A percentile compares a stretch with the other conserved stretches of the same genome.
These are phyloP conservation scores for Sycobia sp. DNA, from an alignment of 1,140 invertebrate genomes.

Conservation along the genomic window DNA sequence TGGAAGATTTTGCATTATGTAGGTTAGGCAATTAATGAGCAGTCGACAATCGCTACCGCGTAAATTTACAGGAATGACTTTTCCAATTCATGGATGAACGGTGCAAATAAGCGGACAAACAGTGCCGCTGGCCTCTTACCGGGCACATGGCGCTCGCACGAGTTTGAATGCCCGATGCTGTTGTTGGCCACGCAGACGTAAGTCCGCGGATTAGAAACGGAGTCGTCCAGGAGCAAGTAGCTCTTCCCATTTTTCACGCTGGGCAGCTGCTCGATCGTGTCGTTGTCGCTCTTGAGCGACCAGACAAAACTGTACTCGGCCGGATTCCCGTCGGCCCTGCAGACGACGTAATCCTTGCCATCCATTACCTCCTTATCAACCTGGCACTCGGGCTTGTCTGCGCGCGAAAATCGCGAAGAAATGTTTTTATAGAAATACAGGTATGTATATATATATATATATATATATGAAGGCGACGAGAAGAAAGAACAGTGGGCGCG, in stretches of 20 bases:
- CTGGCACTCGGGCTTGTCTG: constrained; percentile 84
- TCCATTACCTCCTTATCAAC: constrained; percentile 75
- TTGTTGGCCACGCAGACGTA: constrained; percentile 87
- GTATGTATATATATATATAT: too few species aligned
- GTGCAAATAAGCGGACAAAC: too few species aligned
- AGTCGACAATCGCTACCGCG: too few species aligned
- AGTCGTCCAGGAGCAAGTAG: constrained; percentile 69
- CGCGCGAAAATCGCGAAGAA: too few species aligned
- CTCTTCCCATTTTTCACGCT: constrained; percentile 67
- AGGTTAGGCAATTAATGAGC: too few species aligned
- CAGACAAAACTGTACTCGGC: constrained; percentile 80
- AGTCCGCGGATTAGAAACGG: constrained; percentile 72
- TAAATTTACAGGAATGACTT: too few species aligned
- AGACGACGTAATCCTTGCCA: constrained; percentile 77
- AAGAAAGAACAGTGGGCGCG: too few species aligned
- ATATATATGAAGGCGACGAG: constrained; percentile 26
- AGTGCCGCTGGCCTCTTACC: constrained; percentile 39
- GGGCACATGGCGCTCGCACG: constrained; percentile 78
- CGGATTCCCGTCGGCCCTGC: constrained; percentile 82
- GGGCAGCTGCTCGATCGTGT: constrained; percentile 65
- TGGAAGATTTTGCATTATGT: too few species aligned
- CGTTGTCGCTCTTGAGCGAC: constrained; percentile 83
- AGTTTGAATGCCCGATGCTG: constrained; percentile 72
- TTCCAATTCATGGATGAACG: too few species aligned
- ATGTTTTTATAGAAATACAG: too few species aligned